Conservation (phyloP, 2,888 invertebrate genomes). For the Parasteatoda lunata region DNA sequence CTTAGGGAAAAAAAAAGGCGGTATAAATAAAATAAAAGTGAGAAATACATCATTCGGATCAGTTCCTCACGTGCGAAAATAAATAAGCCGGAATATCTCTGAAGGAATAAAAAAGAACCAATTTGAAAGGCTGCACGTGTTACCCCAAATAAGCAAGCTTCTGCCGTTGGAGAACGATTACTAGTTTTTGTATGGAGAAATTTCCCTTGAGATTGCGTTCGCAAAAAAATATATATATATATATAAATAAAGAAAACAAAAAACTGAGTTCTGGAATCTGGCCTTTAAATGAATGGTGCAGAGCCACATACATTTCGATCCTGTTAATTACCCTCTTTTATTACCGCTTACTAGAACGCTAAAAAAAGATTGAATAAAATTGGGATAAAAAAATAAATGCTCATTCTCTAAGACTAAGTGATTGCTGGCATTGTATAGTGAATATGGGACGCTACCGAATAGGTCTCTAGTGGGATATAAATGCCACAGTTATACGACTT, state of each 20-base stretch:
- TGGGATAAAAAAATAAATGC: slow-evolving; percentile 15
- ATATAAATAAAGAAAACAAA: slow-evolving; percentile 23
- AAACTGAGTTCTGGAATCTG: slow-evolving; percentile 26
- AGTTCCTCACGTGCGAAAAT: slow-evolving; percentile 28
- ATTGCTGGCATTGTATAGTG: slow-evolving; percentile 59
- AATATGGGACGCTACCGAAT: slow-evolving; percentile 42
- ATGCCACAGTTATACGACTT: slow-evolving; percentile 55
- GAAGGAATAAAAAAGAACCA: slow-evolving; percentile 3
- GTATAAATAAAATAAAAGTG: background rate
- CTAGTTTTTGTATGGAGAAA: slow-evolving; percentile 42
- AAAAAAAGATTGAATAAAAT: slow-evolving; percentile 36
- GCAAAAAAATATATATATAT: slow-evolving; percentile 11
- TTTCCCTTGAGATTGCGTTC: slow-evolving; percentile 43
- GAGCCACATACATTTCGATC: slow-evolving; percentile 15
- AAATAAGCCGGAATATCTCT: slow-evolving; percentile 26
- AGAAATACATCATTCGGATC: background rate
- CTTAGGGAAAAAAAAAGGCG: background rate
- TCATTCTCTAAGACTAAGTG: slow-evolving; percentile 9
- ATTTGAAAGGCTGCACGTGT: slow-evolving; percentile 43
- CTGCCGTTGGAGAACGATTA: slow-evolving; percentile 45
- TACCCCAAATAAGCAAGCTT: slow-evolving; percentile 42
- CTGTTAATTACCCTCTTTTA: slow-evolving; percentile 61
- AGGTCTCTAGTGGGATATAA: slow-evolving; percentile 52
- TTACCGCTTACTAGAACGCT: slow-evolving; percentile 34
- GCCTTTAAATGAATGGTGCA: slow-evolving; percentile 39